Evolutionary conservation across 2,113 vertebrate species (phyloP).

Genomic region (Phyllostomus discolor): DNA sequence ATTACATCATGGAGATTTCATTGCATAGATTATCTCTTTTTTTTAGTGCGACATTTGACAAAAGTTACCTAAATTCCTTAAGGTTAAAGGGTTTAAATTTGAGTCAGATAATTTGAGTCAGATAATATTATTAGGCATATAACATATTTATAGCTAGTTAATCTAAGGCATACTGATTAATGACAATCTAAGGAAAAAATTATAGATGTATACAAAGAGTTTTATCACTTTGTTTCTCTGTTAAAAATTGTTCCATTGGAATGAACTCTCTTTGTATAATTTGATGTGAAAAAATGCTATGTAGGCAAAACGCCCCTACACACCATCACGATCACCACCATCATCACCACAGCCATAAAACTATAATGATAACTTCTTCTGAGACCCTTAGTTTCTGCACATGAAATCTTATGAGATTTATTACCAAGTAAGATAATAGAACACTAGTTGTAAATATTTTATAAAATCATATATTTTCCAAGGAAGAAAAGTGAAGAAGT

Average conservation of each 20-base stretch:
- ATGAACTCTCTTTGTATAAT: not conserved
- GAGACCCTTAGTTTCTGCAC: not conserved
- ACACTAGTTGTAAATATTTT: not conserved
- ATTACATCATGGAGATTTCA: not conserved
- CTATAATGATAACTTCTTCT: not conserved
- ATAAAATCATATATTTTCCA: not conserved
- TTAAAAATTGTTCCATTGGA: not conserved
- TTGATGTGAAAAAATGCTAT: not conserved
- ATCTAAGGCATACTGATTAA: not conserved
- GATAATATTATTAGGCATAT: not conserved
- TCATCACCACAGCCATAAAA: not conserved
- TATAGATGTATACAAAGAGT: not conserved
- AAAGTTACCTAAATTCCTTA: not conserved
- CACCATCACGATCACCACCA: not conserved
- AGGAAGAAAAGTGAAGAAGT: not conserved
- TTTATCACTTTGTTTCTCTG: not conserved
- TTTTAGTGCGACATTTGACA: not conserved
- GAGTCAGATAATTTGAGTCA: not conserved
- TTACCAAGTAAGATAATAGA: not conserved
- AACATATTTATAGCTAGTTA: not conserved
- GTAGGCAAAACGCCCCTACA: not conserved
- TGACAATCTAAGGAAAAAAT: not conserved
- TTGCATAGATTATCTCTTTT: not conserved
- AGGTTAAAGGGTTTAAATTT: not conserved
- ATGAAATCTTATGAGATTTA: not conserved